Evolutionary conservation across 2,888 invertebrate genomes (phyloP), one percentile per base, ranked within the genome.

Genomic region (Meganola albula): DNA sequence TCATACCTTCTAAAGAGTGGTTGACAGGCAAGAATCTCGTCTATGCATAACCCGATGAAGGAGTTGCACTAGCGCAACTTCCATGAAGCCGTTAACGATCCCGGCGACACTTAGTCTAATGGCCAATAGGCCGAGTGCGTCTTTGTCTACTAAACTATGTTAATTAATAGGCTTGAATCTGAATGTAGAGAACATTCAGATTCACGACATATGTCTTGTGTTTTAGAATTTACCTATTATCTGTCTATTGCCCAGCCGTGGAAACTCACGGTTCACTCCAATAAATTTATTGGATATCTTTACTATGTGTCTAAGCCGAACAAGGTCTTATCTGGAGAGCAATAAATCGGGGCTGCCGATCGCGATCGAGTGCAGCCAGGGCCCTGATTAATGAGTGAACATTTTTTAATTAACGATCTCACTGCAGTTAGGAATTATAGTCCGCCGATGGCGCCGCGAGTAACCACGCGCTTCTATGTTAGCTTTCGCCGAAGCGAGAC

Each of bases 371-470:
- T 53, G 52, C 58, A 54, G 48, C 50, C 44, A 44, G 55, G 57
- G 58, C 53, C 56, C 63, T 70, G 73, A 76, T 77, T 70, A 75
- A 77, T 73, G 74, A 66, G 58, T 52, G 40, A 57, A 58, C 60
- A 63, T 62, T 74, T 76, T 72, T 74, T 76, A 74, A 76, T 77
- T 75, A 72, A 74, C 64, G 65, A 67, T 46, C 49, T 40, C 31
- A 39, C 43, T 43, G 47, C 44, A 45, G 37, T 44, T 27, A 37
- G 54, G 56, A 58, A 50, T 64, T 68, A 66, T 63, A 63, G 58
- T 52, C 43, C 48, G 51, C 49, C 48, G 41, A 44, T 37, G 47
- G 52, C 53, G 52, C 43, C 38, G 48, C 39, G 37, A 48, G 48
- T 50, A 46, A 48, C 45, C 50, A 51, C 50, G 52, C 48, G 50